Evolutionary conservation across 2,888 invertebrate genomes (phyloP), one percentile per base, ranked within the genome.

Genomic region (Flabesymbios commensalis): DNA sequence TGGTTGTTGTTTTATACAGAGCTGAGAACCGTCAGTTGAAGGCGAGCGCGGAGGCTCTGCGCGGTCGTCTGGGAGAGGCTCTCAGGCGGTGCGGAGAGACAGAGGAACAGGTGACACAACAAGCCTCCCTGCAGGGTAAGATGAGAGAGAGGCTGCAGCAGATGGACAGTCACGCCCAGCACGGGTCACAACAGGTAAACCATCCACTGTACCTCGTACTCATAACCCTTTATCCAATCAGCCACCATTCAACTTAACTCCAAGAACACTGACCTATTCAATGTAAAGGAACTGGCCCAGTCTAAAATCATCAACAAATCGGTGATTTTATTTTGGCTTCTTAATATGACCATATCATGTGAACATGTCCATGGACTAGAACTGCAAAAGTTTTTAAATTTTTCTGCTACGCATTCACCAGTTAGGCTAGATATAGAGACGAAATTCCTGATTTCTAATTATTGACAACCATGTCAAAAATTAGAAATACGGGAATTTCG

Each of bases 101-200:
- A 43, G 78, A 80, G 54, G 74, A 75, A 26, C 76, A 77, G 59
- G 65, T 73, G 19, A 75, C 74, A 28, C 77, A 79, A 57, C 78
- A 79, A 59, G 70, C 70, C 1, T 63, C 70, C 29, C 73, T 78
- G 7, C 78, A 79, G 58, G 76, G 76, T 63, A 79, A 79, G 65
- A 76, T 80, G 77, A 74, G 75, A 42, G 73, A 77, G 43, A 65
- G 78, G 29, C 66, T 80, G 7, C 75, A 74, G 57, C 71, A 72
- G 69, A 72, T 80, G 74, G 80, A 80, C 62, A 74, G 74, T 17
- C 76, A 78, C 55, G 73, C 74, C 3, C 74, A 75, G 61, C 65
- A 73, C 48, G 74, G 75, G 49, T 69, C 77, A 14, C 71, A 73
- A 31, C 79, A 80, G 78, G 80, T 79, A 54, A 26, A 7, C 19